Evolutionary conservation across 2,113 vertebrate species (phyloP).

Genomic region (Pongo abelii): DNA sequence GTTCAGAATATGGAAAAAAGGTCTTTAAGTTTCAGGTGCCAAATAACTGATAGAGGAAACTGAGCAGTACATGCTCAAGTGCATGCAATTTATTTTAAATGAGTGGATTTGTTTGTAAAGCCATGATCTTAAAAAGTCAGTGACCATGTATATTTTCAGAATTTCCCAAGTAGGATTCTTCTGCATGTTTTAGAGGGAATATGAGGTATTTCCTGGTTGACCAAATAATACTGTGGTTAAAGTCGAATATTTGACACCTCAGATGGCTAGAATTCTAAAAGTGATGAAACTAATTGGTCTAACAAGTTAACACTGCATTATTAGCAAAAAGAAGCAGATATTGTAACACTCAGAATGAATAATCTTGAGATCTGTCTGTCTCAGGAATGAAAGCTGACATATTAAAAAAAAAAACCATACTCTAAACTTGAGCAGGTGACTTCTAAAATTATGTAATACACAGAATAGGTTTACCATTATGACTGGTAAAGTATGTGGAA

Average conservation of each 20-base stretch:
- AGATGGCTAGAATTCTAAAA: constrained; percentile 28
- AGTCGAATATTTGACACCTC: neutral
- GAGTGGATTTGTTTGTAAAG: neutral
- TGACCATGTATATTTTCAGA: neutral
- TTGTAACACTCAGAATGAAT: constrained; percentile 40
- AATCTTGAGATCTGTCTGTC: neutral
- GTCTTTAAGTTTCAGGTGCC: neutral
- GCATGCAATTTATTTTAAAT: neutral
- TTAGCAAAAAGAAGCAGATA: neutral
- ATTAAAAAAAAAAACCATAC: neutral
- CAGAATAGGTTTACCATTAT: neutral
- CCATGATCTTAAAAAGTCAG: neutral
- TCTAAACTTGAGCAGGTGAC: neutral
- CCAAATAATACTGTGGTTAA: neutral
- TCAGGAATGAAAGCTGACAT: neutral
- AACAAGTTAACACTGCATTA: constrained; percentile 6
- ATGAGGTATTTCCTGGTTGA: neutral
- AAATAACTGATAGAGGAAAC: neutral
- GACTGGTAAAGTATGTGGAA: neutral
- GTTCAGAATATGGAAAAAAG: neutral
- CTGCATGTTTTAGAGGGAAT: neutral
- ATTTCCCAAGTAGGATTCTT: neutral
- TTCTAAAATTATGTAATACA: neutral
- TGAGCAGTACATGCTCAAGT: neutral
- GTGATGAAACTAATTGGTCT: neutral